Conservation (phyloP, 2,113 vertebrate species). For the Heterotilapia buettikoferi region DNA sequence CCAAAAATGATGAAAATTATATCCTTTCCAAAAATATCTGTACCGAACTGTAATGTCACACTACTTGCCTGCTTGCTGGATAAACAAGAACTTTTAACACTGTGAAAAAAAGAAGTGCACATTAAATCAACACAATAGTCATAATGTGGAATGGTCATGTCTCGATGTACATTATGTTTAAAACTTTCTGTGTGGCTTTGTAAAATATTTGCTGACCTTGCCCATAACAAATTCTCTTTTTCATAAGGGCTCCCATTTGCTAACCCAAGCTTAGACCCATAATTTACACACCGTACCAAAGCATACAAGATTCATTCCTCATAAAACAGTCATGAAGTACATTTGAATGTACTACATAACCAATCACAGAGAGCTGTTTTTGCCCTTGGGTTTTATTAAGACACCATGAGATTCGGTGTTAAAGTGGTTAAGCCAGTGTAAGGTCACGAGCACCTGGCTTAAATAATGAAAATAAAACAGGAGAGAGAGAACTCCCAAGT, state of each 20-base stretch:
- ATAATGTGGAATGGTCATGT: background rate
- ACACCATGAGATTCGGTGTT: background rate
- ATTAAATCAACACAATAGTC: background rate
- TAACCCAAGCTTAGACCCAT: background rate
- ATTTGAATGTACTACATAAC: background rate
- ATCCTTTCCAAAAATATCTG: background rate
- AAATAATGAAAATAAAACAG: background rate
- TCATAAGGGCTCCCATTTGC: background rate
- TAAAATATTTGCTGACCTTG: background rate
- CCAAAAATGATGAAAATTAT: background rate
- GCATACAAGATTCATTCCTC: background rate
- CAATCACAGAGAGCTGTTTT: slow-evolving; percentile 5
- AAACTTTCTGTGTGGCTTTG: background rate
- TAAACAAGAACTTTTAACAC: background rate
- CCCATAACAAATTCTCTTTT: background rate
- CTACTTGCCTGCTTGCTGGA: background rate
- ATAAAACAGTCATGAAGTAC: slow-evolving; percentile 5
- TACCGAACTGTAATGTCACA: background rate
- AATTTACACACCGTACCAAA: background rate
- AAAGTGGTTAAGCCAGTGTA: background rate
- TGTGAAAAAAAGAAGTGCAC: background rate
- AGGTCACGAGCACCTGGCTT: background rate
- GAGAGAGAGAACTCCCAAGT: background rate
- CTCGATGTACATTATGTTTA: background rate
- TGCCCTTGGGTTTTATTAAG: slow-evolving; percentile 17